phyloP scores from a whole-genome alignment of 2,113 vertebrate genomes.

The Lontra canadensis region DNA sequence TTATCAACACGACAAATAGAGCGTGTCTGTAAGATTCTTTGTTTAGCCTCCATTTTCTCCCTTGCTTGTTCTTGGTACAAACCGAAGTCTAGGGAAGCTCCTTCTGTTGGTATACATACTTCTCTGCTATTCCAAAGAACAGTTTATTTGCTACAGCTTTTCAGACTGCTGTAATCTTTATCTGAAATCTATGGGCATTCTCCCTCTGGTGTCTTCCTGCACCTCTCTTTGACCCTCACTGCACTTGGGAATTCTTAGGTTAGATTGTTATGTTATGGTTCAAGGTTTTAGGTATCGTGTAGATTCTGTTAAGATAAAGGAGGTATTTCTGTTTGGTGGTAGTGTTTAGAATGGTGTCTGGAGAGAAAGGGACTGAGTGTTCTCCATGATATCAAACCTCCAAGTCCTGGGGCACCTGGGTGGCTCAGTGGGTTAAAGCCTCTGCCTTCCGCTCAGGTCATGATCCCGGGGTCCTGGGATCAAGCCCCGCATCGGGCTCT shows the following conservation, averaged over 20 bases:
- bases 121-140: neutral
- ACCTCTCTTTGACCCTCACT: slow-evolving; percentile 5
- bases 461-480: no score
- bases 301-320: neutral
- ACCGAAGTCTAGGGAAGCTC: neutral
- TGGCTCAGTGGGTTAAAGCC: no score
- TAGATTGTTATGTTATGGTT: neutral
- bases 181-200: neutral
- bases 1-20: neutral
- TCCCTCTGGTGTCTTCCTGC: neutral
- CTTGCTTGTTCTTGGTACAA: neutral
- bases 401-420: neutral
- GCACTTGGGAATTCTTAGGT: neutral
- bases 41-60: neutral
- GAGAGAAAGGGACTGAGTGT: neutral
- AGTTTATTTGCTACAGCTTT: neutral
- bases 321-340: neutral
- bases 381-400: neutral
- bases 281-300: neutral
- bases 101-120: neutral
- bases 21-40: neutral
- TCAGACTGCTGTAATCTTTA: neutral
- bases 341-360: neutral
- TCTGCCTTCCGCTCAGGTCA: no score
- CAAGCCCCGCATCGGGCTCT: no score